These are phyloP conservation scores for Paratilapia polleni DNA, from an alignment of 2,113 vertebrate genomes.

Conservation along the genomic window DNA sequence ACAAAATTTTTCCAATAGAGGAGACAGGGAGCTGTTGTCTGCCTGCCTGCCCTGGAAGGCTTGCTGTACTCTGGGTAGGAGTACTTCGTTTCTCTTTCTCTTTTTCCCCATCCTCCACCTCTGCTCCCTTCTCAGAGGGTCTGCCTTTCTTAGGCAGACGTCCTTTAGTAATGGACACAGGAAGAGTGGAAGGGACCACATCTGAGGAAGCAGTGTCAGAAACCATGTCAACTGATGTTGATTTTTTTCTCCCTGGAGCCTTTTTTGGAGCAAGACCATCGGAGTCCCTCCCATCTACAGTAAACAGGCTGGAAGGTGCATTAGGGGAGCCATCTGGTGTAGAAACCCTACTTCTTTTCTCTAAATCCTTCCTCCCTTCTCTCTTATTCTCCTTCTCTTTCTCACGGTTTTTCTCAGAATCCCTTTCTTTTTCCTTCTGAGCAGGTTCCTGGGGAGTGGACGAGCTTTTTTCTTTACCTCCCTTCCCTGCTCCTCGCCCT, in stretches of 20 bases:
- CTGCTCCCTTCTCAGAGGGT: conserved; percentile 80
- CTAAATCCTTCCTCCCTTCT: conserved; percentile 87
- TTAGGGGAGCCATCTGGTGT: conserved; percentile 70
- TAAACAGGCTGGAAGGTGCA: conserved; percentile 68
- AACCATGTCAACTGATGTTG: conserved; percentile 74
- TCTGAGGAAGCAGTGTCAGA: conserved; percentile 77
- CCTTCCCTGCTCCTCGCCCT: conserved; percentile 71
- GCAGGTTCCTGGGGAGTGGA: conserved; percentile 78
- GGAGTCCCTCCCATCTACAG: conserved; percentile 72
- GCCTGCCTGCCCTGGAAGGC: conserved; percentile 67
- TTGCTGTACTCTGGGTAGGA: conserved; percentile 73
- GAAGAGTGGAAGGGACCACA: conserved; percentile 73
- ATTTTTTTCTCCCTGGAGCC: conserved; percentile 86
- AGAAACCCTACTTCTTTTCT: conserved; percentile 73
- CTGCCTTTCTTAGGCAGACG: conserved; percentile 89
- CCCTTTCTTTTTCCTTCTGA: conserved; percentile 88
- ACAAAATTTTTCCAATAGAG: conserved; percentile 90
- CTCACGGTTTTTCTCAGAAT: conserved; percentile 83
- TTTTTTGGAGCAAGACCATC: conserved; percentile 80
- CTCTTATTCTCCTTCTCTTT: conserved; percentile 95
- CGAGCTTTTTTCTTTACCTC: conserved; percentile 81
- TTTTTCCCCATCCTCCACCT: conserved; percentile 86
- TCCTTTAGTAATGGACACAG: conserved; percentile 83
- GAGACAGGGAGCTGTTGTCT: conserved; percentile 86
- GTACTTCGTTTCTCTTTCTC: conserved; percentile 81